Evolutionary conservation across 2,113 vertebrate species (phyloP).

Genomic region (Aviceda subcristata): DNA sequence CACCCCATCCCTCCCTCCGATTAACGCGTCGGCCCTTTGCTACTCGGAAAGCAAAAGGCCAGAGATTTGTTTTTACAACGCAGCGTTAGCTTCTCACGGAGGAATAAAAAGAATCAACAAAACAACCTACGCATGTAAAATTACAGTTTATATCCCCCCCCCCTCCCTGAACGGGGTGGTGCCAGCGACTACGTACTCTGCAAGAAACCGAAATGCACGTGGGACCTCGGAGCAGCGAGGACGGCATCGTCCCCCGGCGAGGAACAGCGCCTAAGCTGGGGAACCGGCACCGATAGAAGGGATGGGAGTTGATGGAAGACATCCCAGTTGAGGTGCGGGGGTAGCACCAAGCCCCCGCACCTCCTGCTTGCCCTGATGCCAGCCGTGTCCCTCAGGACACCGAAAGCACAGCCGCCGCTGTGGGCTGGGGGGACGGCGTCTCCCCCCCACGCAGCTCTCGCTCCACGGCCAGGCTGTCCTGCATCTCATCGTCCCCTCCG

Average conservation of each 20-base stretch:
- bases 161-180: background rate
- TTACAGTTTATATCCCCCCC: background rate
- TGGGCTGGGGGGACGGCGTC: background rate
- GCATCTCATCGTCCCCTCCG: background rate
- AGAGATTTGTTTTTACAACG: background rate
- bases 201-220: rapidly evolving
- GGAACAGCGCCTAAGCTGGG: background rate
- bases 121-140: background rate
- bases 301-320: background rate
- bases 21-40: background rate
- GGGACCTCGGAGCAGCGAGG: background rate
- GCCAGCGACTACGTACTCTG: background rate
- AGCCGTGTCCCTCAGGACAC: rapidly evolving
- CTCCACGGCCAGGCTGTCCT: background rate
- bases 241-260: background rate
- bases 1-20: background rate
- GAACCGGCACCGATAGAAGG: rapidly evolving
- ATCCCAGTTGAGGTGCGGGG: rapidly evolving
- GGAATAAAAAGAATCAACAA: background rate
- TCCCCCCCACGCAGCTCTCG: background rate
- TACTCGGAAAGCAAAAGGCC: background rate
- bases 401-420: rapidly evolving
- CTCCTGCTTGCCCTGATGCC: background rate
- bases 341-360: background rate
- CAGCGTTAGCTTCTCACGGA: background rate